Conservation (phyloP, 1,140 invertebrate species). For the Pseudomyrmex dendroicus region DNA sequence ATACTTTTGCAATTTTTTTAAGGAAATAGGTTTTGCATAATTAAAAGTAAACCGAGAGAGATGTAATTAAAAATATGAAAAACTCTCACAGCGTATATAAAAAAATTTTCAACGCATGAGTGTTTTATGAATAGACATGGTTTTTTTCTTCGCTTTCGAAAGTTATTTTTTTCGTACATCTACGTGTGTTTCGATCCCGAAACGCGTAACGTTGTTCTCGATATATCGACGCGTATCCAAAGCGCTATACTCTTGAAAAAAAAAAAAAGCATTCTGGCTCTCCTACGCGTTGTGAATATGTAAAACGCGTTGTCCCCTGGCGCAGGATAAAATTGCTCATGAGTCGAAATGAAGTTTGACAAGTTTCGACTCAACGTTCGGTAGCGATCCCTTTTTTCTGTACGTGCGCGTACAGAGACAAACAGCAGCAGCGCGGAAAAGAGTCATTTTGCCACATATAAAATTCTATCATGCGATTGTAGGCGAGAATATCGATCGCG, state of each 20-base stretch:
- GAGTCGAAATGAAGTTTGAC: slow-evolving; percentile 27
- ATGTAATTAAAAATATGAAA: not conserved
- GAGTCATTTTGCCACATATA: not conserved
- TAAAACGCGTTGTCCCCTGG: not conserved
- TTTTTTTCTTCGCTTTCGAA: not conserved
- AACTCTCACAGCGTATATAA: too few species aligned
- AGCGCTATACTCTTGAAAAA: slow-evolving; percentile 2
- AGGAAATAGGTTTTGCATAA: too few species aligned
- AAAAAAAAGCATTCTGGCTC: slow-evolving; percentile 31
- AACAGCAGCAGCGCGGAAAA: not conserved
- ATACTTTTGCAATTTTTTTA: too few species aligned
- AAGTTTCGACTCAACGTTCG: not conserved
- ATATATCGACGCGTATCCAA: not conserved
- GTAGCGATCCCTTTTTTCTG: not conserved
- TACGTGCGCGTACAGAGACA: too few species aligned
- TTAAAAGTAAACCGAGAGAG: too few species aligned
- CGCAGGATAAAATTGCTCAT: not conserved
- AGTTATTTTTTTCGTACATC: not conserved
- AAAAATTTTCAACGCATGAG: too few species aligned
- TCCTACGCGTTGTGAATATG: not conserved
- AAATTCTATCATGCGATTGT: slow-evolving; percentile 51
- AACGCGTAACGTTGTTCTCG: not conserved
- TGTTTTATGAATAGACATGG: not conserved
- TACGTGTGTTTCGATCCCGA: not conserved
- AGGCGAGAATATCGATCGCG: slow-evolving; percentile 23